Conservation (phyloP, 2,113 vertebrate genomes). For the Oostethus manadensis region DNA sequence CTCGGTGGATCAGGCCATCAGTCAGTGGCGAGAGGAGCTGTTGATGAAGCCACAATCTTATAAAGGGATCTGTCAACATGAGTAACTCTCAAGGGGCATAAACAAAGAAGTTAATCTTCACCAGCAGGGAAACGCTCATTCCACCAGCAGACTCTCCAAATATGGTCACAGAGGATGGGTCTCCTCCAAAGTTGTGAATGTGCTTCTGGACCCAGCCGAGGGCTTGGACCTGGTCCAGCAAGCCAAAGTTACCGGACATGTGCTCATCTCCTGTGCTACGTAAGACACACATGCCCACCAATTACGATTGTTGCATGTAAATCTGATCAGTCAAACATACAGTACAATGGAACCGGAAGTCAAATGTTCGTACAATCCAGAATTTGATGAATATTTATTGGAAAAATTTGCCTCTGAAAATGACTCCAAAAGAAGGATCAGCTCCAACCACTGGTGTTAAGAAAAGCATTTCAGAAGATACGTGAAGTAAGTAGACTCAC, state of each 20-base stretch:
- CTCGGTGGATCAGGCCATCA: slow-evolving; percentile 74
- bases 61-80: not conserved
- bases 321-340: not conserved
- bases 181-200: slow-evolving; percentile 81
- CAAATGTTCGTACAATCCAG: not conserved
- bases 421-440: too few relatives aligned
- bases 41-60: slow-evolving; percentile 3
- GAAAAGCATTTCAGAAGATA: too few relatives aligned
- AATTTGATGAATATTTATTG: not conserved
- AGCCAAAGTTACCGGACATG: slow-evolving; percentile 78
- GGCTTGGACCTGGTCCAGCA: slow-evolving; percentile 83
- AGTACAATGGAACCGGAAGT: not conserved
- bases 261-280: slow-evolving; percentile 82
- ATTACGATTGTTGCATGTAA: not conserved
- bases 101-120: slow-evolving; percentile 37
- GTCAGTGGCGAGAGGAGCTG: slow-evolving; percentile 79
- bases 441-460: too few relatives aligned
- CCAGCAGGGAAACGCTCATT: slow-evolving; percentile 77
- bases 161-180: slow-evolving; percentile 80
- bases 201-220: slow-evolving; percentile 85
- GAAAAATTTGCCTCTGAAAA: too few relatives aligned
- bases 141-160: slow-evolving; percentile 85
- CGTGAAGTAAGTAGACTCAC: too few relatives aligned
- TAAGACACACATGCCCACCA: slow-evolving; percentile 7
- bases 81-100: not conserved